Base-by-base conservation (phyloP, 2,888 invertebrate species). In the Cepaea hortensis region DNA sequence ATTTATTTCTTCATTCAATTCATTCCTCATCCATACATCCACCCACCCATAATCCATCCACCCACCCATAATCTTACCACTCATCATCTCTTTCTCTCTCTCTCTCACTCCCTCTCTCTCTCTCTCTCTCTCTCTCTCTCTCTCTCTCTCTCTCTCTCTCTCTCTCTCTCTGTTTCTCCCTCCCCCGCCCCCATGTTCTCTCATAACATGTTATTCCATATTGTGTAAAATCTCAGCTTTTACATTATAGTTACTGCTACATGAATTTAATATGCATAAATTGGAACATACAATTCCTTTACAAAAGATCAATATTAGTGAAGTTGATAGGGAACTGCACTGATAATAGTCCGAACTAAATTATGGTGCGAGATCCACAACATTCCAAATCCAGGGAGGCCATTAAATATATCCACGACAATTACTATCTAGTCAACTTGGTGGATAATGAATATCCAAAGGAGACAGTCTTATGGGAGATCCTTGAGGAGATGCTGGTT, bases 371-470 rank as follows among this genome's bases (percentile, higher is more conserved):
- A 35, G 35, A 95, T 89, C 92, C 93, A 0, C 91, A 91, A 62
- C 93, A 92, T 7, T 95, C 95, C 4, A 88, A 88, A 55, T 95
- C 95, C 9, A 90, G 93, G 68, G 86, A 93, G 83, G 88, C 95
- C 3, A 93, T 96, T 15, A 89, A 94, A 48, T 80, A 91, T 76
- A 95, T 96, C 87, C 94, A 95, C 88, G 94, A 95, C 90, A 94
- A 92, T 87, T 96, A 95, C 92, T 95, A 94, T 90, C 93, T 96
- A 80, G 95, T 96, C 70, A 96, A 95, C 89, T 93, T 96, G 35
- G 96, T 96, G 46, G 96, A 96, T 93, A 96, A 96, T 91, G 95
- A 96, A 88, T 96, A 94, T 92, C 95, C 95, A 1, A 94, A 95
- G 89, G 94, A 94, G 20, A 94, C 94, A 18, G 95, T 95, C 90